Evolutionary conservation across 2,113 vertebrate species (phyloP).

Genomic region (Lamprotornis superbus): DNA sequence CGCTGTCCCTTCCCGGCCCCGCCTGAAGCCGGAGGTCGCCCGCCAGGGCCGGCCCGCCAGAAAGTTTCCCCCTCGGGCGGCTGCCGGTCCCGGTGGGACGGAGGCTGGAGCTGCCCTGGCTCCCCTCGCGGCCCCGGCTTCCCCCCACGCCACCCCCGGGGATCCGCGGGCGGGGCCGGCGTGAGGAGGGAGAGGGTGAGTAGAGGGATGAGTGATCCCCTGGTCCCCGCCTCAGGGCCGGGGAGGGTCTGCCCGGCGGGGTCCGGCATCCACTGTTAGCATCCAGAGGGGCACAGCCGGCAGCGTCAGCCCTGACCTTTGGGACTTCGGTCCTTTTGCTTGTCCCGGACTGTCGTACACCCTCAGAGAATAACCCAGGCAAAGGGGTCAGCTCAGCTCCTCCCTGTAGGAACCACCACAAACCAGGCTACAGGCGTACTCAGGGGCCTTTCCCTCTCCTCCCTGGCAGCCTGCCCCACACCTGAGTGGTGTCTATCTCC

Average conservation of each 20-base stretch:
- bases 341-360: background rate
- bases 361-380: background rate
- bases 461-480: background rate
- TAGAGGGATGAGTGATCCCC: background rate
- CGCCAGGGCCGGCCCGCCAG: background rate
- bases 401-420: fast-evolving
- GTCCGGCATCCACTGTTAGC: no score
- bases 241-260: background rate
- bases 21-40: background rate
- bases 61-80: background rate
- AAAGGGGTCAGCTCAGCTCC: background rate
- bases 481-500: background rate
- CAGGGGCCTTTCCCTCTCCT: background rate
- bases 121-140: background rate
- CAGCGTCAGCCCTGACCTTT: background rate
- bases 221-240: background rate
- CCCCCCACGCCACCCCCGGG: background rate
- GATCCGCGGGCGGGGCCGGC: background rate
- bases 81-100: background rate
- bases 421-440: background rate
- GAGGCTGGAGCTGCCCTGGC: background rate
- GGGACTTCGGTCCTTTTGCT: background rate
- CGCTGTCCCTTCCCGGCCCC: background rate
- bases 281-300: background rate
- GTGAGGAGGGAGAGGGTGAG: background rate